phyloP scores from a whole-genome alignment of 1,140 invertebrate genomes.

The Samia ricini region DNA sequence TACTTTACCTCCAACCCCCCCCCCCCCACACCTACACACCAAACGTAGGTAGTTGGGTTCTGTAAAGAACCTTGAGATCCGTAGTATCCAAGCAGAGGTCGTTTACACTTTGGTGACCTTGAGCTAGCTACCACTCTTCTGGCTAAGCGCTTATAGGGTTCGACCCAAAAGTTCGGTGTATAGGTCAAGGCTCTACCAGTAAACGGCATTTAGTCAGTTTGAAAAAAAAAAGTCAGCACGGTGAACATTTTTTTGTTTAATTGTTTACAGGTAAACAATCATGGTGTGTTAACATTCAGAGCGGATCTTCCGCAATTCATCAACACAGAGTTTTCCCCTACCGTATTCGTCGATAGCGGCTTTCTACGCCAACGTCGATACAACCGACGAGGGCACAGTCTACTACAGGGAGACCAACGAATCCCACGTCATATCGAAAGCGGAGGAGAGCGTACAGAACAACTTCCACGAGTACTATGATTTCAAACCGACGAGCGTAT shows the following conservation, averaged over 20 bases:
- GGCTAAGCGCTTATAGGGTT: too few species aligned
- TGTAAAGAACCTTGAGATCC: too few species aligned
- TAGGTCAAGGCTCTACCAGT: too few species aligned
- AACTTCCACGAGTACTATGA: slow-evolving; percentile 83
- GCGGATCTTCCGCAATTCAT: slow-evolving; percentile 90
- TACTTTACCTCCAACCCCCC: too few species aligned
- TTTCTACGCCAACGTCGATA: slow-evolving; percentile 95
- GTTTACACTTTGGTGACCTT: too few species aligned
- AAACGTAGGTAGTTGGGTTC: too few species aligned
- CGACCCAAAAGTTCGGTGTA: too few species aligned
- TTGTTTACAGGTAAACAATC: slow-evolving; percentile 88
- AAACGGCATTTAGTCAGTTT: too few species aligned
- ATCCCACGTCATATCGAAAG: slow-evolving; percentile 80
- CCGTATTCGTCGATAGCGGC: slow-evolving; percentile 94
- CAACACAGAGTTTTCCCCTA: slow-evolving; percentile 91
- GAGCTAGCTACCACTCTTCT: too few species aligned
- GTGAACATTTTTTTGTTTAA: background rate
- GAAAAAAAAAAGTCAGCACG: too few species aligned
- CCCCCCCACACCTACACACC: too few species aligned
- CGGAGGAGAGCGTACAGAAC: slow-evolving; percentile 82
- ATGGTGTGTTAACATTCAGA: slow-evolving; percentile 94
- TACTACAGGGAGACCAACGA: slow-evolving; percentile 89
- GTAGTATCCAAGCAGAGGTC: too few species aligned
- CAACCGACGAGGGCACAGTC: slow-evolving; percentile 84
- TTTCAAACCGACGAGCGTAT: slow-evolving; percentile 81